Conservation (phyloP, 2,888 invertebrate genomes). For the Drosophila acutilabella region DNA sequence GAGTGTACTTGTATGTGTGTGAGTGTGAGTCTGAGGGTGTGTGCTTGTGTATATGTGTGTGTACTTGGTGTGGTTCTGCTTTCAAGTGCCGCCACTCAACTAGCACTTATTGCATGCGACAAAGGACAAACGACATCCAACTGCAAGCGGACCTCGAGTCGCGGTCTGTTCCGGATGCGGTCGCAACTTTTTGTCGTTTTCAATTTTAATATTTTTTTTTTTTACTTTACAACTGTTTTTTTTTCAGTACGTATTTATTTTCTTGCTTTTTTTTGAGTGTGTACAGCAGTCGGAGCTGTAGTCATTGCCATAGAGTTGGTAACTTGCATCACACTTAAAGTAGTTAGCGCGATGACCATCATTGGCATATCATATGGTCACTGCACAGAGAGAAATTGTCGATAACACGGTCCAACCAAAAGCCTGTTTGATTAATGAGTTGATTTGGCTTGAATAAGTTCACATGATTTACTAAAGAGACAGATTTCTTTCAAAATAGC, state of each 20-base stretch:
- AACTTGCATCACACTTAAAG: conserved; percentile 71
- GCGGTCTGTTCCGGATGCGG: conserved; percentile 74
- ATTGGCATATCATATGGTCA: conserved; percentile 59
- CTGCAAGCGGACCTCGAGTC: conserved; percentile 36
- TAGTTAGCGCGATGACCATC: conserved; percentile 73
- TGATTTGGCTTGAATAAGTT: too few species aligned
- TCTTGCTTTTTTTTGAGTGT: conserved; percentile 18
- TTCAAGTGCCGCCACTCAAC: conserved; percentile 80
- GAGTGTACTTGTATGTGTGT: neutral
- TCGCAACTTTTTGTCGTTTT: conserved; percentile 79
- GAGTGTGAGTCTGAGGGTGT: conserved; percentile 23
- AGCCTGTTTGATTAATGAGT: too few species aligned
- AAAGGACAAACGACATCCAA: conserved; percentile 48
- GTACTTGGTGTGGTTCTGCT: conserved; percentile 64
- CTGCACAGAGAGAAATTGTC: conserved; percentile 27
- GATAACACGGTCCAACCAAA: neutral
- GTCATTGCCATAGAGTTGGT: conserved; percentile 24
- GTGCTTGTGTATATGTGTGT: conserved; percentile 42
- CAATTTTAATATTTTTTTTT: conserved; percentile 64
- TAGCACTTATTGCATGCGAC: conserved; percentile 80
- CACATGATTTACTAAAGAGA: neutral
- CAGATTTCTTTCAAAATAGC: neutral
- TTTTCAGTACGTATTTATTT: conserved; percentile 2
- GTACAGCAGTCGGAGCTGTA: conserved; percentile 33
- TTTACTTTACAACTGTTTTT: conserved; percentile 11